phyloP scores from a whole-genome alignment of 2,888 invertebrate genomes.

The Rotaria magnacalcarata region DNA sequence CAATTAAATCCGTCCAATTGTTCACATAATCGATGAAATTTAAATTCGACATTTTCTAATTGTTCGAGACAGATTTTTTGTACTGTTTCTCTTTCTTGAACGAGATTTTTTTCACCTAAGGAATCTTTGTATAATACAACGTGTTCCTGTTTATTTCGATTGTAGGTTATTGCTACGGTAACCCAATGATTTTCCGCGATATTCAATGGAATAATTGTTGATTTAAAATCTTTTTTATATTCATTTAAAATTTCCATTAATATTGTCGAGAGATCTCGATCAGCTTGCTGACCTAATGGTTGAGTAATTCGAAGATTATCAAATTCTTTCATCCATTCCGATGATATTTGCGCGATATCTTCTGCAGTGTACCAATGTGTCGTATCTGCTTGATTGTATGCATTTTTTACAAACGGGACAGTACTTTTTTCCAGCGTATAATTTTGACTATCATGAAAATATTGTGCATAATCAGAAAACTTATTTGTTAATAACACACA shows the following conservation, averaged over 20 bases:
- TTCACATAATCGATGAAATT: not conserved
- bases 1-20: not conserved
- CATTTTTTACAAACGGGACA: not conserved
- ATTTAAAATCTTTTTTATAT: not conserved
- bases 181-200: not conserved
- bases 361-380: not conserved
- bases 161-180: not conserved
- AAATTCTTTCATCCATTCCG: slow-evolving; percentile 3
- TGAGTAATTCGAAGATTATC: not conserved
- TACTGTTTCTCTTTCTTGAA: not conserved
- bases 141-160: not conserved
- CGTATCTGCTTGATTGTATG: not conserved
- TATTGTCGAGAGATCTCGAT: not conserved
- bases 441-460: not conserved
- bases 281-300: not conserved
- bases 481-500: not conserved
- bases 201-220: not conserved
- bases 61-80: not conserved
- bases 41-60: not conserved
- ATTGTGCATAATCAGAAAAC: not conserved
- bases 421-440: not conserved
- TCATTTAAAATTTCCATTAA: not conserved
- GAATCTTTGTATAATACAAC: not conserved
- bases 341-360: not conserved
- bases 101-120: not conserved